A percentile compares a stretch with the other conserved stretches of the same genome.
phyloP scores from a whole-genome alignment of 2,888 invertebrate genomes.

The Thymelicus lineola region DNA sequence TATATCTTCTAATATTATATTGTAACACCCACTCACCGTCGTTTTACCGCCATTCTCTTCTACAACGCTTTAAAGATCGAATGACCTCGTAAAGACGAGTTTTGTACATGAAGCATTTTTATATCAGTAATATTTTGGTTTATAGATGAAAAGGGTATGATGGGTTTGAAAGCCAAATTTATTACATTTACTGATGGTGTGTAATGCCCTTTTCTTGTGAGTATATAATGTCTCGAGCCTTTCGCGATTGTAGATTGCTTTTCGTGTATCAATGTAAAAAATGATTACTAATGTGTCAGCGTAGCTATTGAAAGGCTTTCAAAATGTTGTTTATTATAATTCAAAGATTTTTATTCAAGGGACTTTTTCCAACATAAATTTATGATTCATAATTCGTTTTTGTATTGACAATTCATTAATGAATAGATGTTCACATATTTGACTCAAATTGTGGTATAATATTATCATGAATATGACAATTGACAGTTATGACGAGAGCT shows the following conservation, averaged over 20 bases:
- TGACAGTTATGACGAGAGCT: too few species aligned
- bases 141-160: constrained; percentile 9
- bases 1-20: neutral
- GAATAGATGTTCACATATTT: too few species aligned
- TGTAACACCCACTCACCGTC: neutral
- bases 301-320: too few species aligned
- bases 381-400: too few species aligned
- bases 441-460: too few species aligned
- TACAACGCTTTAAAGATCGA: neutral
- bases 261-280: neutral
- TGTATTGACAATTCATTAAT: too few species aligned
- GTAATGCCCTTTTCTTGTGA: neutral
- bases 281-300: neutral
- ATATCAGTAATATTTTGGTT: constrained; percentile 11
- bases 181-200: neutral
- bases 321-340: too few species aligned
- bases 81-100: constrained; percentile 1
- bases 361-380: too few species aligned
- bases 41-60: neutral
- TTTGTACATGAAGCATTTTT: constrained; percentile 10
- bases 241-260: neutral
- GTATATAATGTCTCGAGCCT: neutral
- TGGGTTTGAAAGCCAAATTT: constrained; percentile 7
- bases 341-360: too few species aligned
- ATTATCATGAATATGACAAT: too few species aligned